Conservation (phyloP, 2,113 vertebrate genomes). For the Geococcyx californianus region DNA sequence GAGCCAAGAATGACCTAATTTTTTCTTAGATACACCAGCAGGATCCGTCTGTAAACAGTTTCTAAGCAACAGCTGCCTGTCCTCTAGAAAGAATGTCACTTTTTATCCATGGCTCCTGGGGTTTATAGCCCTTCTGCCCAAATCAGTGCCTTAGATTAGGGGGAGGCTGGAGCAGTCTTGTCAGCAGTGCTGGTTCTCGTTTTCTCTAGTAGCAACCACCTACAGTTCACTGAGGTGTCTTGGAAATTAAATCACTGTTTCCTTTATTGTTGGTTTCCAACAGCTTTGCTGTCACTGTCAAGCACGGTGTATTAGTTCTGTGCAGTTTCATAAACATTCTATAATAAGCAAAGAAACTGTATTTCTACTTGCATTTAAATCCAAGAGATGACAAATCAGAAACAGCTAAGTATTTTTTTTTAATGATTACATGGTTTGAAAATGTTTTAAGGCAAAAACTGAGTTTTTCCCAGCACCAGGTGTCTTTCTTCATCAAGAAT, state of each 20-base stretch:
- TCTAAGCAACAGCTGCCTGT: slow-evolving; percentile 59
- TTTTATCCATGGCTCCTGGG: neutral
- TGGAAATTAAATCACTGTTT: neutral
- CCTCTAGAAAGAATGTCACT: neutral
- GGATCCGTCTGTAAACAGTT: slow-evolving; percentile 57
- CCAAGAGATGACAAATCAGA: neutral
- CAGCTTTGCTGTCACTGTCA: neutral
- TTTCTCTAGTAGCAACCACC: neutral
- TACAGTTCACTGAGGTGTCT: neutral
- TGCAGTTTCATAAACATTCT: slow-evolving; percentile 8
- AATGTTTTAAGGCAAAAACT: neutral
- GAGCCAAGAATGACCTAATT: slow-evolving; percentile 45
- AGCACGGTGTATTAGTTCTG: neutral
- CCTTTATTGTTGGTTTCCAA: neutral
- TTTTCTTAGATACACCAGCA: neutral
- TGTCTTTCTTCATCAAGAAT: neutral
- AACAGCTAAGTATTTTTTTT: neutral
- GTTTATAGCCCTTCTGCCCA: neutral
- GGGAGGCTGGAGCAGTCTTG: neutral
- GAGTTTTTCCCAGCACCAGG: neutral
- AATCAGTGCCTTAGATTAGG: neutral
- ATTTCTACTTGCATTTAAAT: neutral
- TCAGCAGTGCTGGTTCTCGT: neutral
- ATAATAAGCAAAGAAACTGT: neutral
- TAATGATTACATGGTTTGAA: neutral